Conservation (phyloP, 2,797 vertebrate genomes). For the Myotis myotis region DNA sequence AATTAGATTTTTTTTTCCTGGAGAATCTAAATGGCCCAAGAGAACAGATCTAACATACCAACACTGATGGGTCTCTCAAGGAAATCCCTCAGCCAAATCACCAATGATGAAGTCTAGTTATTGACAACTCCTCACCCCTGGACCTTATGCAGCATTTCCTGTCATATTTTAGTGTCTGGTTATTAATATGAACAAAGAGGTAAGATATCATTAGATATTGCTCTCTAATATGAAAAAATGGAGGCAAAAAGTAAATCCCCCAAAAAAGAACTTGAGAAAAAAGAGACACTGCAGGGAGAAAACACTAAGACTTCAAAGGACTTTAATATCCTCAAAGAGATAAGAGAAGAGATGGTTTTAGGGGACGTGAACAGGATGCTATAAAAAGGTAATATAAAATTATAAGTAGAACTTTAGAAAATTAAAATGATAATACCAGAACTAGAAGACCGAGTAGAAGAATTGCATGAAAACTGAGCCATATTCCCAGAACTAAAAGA, state of each 20-base stretch:
- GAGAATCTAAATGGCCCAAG: neutral
- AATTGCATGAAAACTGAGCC: neutral
- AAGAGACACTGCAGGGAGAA: neutral
- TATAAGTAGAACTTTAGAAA: neutral
- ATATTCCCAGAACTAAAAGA: neutral
- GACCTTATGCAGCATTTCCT: neutral
- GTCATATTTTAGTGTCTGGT: neutral
- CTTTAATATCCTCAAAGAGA: neutral
- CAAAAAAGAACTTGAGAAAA: neutral
- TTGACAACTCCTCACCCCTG: neutral
- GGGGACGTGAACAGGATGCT: neutral
- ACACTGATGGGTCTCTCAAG: neutral
- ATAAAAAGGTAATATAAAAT: neutral
- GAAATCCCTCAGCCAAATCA: neutral
- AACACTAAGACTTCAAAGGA: neutral
- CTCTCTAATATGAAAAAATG: neutral
- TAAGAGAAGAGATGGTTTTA: neutral
- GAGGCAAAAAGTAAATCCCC: neutral
- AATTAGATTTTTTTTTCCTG: neutral
- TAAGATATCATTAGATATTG: neutral
- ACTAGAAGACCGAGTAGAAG: neutral
- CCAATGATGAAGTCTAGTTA: neutral
- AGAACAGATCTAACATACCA: neutral
- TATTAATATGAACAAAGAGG: neutral
- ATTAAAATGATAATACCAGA: neutral